Evolutionary conservation across 30 jellyfish, hydroid and myxozoan genomes (phyloP).

Genomic region (Mastigias papua): DNA sequence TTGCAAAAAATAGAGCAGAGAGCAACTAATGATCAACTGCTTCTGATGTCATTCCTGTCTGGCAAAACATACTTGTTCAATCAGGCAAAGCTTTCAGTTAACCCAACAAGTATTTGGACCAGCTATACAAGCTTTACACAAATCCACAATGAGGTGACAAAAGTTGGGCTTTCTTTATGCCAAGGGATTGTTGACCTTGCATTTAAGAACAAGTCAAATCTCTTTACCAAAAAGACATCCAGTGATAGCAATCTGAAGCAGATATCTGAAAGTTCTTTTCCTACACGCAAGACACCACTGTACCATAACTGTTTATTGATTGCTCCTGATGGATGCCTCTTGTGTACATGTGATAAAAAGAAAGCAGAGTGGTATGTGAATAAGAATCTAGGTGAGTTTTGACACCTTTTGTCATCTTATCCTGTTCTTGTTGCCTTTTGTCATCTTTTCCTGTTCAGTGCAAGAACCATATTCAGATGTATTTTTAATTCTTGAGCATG

Average conservation of each 20-base stretch:
- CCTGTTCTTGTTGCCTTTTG: no score
- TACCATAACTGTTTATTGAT: conserved; percentile 89
- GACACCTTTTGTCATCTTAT: no score
- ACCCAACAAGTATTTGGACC: conserved; percentile 18
- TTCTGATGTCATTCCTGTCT: conserved; percentile 46
- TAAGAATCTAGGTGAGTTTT: conserved; percentile 70
- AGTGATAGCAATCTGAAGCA: conserved; percentile 50
- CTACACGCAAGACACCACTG: conserved; percentile 83
- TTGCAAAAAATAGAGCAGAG: background rate
- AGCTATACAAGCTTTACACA: background rate
- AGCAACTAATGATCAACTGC: conserved; percentile 31
- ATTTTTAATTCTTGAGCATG: no score
- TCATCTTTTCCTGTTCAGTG: no score
- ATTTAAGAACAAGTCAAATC: conserved; percentile 38
- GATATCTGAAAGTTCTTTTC: conserved; percentile 23
- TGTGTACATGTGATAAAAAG: conserved; percentile 84
- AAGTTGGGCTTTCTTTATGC: conserved; percentile 75
- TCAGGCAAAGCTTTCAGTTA: conserved; percentile 31
- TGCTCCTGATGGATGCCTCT: conserved; percentile 88
- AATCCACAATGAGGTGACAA: conserved; percentile 23
- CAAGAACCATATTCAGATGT: no score
- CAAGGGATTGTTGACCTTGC: conserved; percentile 85
- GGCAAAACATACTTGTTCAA: conserved; percentile 26
- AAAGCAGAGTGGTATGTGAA: conserved; percentile 89
- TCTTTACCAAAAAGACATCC: conserved; percentile 33